phyloP scores from a whole-genome alignment of 37 sponge, comb jelly and placozoan genomes.

The Hexactinellida sp. region DNA sequence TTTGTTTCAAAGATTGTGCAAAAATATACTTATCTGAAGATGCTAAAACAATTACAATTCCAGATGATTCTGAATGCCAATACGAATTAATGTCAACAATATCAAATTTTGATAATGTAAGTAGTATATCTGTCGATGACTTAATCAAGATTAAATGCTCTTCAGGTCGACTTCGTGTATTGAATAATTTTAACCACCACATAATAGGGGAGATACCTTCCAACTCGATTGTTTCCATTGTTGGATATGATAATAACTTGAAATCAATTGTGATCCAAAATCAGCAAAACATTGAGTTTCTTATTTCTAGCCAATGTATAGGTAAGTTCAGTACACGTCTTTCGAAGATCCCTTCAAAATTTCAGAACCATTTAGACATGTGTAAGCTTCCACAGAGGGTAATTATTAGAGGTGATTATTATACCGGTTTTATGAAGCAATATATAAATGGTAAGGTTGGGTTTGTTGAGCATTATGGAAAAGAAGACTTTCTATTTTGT shows the following conservation, averaged over 20 bases:
- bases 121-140: background rate
- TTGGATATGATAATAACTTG: background rate
- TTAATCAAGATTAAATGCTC: background rate
- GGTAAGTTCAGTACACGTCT: background rate
- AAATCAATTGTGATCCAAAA: background rate
- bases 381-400: background rate
- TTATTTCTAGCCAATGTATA: background rate
- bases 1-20: background rate
- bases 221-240: background rate
- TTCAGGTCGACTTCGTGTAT: background rate
- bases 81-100: background rate
- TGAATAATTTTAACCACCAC: background rate
- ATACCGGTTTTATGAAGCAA: background rate
- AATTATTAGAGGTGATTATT: background rate
- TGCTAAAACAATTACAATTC: background rate
- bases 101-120: background rate
- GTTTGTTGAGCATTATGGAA: background rate
- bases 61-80: background rate
- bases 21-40: background rate
- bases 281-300: background rate
- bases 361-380: background rate
- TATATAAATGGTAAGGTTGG: background rate
- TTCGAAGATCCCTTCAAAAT: background rate
- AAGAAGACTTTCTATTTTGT: constrained; percentile 14
- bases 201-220: background rate